Evolutionary conservation across 2,113 vertebrate genomes (phyloP), one percentile per base, ranked within the genome.

Genomic region (Thermophis baileyi): DNA sequence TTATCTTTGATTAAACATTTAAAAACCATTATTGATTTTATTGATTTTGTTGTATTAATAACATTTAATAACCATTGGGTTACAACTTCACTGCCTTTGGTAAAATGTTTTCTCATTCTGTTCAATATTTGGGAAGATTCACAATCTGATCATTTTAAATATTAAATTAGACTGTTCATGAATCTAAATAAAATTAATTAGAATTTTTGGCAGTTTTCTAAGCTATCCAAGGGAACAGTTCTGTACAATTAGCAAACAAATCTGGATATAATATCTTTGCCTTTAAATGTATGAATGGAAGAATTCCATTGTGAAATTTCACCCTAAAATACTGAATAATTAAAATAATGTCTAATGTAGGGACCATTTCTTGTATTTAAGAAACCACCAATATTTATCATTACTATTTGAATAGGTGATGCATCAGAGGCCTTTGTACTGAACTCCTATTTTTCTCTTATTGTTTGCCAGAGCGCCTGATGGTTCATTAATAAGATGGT

Each of bases 401-500:
- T 69, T 74, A 12, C 24, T 57, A 24, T 57, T 27, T 74, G 47
- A 74, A 51, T 35, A 47, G 89, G 60, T 46, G 81, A 91, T 1
- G 24, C 24, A 86, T 57, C 51, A 3, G 27, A 14, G 40, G 40
- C 9, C 81, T 87, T 90, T 86, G 3, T 47, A 25, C 81, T 46
- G 24, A 55, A 55, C 25, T 86, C 40, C 4, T 85, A 46, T 57
- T 55, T 86, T 86, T 46, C 81, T 47, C 81, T 47, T n/a, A 49
- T n/a, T n/a, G 3, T 47, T 86, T 47, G 8, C 51, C n/a, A 91
- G 40, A 57, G 25, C 4, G 7, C 44, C 50, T 47, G 81, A 86
- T 87, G 57, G 91, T 91, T 91, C 91, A 87, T 87, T 63, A n/a
- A 63, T 40, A 46, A 87, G 54, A 87, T 86, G 51, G 85, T 46